Evolutionary conservation across 2,113 vertebrate genomes (phyloP).

Genomic region (Catharus fuscescens): DNA sequence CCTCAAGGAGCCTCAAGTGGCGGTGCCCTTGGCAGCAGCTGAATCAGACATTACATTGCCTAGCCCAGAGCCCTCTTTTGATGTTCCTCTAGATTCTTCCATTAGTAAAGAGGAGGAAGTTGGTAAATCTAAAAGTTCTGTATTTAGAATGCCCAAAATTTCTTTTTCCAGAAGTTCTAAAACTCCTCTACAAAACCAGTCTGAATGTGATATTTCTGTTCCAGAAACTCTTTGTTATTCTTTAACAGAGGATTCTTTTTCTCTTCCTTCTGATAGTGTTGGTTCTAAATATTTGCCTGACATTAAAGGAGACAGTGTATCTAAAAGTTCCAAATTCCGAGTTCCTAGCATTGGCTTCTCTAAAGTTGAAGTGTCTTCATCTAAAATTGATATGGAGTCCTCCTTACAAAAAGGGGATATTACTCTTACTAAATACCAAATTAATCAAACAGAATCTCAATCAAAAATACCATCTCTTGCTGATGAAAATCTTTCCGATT

Average conservation of each 20-base stretch:
- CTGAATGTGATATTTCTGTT: rapidly evolving
- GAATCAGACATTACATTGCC: rapidly evolving
- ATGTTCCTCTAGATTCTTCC: rapidly evolving
- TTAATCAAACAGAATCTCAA: neutral
- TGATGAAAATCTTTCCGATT: neutral
- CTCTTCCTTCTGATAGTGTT: rapidly evolving
- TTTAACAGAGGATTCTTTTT: rapidly evolving
- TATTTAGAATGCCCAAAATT: neutral
- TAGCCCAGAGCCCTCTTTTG: rapidly evolving
- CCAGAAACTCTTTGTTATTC: neutral
- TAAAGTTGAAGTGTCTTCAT: neutral
- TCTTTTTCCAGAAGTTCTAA: neutral
- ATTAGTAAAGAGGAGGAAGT: rapidly evolving
- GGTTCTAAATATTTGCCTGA: rapidly evolving
- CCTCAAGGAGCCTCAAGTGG: neutral
- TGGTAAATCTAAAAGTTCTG: rapidly evolving
- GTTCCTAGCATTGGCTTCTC: slow-evolving; percentile 30
- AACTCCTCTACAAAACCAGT: rapidly evolving
- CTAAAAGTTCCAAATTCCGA: neutral
- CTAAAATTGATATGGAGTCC: neutral
- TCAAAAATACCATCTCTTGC: neutral
- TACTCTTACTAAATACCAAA: slow-evolving; percentile 41
- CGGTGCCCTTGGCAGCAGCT: rapidly evolving
- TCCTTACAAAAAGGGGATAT: neutral
- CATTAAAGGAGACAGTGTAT: rapidly evolving